Percentiles rank a stretch among this genome's conserved stretches.
phyloP scores from a whole-genome alignment of 2,113 vertebrate genomes.

The Pristiophorus japonicus region DNA sequence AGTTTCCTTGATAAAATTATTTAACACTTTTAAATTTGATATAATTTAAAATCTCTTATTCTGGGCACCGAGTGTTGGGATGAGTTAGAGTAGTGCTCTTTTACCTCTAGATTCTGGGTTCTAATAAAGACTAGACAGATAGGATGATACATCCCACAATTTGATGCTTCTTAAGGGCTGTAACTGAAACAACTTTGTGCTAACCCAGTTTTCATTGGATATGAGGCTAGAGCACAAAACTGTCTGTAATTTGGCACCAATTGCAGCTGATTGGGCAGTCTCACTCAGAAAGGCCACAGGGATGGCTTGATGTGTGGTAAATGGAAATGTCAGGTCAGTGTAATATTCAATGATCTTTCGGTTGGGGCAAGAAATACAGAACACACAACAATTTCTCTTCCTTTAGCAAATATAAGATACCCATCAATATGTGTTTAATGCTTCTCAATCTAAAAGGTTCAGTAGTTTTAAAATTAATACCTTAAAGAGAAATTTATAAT shows the following conservation, averaged over 20 bases:
- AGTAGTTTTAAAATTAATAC: neutral
- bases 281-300: neutral
- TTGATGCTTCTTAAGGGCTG: neutral
- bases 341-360: neutral
- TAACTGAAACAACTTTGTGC: conserved; percentile 14
- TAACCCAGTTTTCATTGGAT: conserved; percentile 29
- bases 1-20: neutral
- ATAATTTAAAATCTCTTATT: neutral
- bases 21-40: neutral
- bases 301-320: neutral
- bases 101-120: neutral
- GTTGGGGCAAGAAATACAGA: neutral
- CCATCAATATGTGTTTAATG: neutral
- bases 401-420: neutral
- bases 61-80: neutral
- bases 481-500: neutral
- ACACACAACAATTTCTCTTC: neutral
- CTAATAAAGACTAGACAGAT: neutral
- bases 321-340: conserved; percentile 25
- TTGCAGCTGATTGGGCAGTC: conserved; percentile 22
- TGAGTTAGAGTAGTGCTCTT: neutral
- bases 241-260: conserved; percentile 27
- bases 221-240: neutral
- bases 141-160: neutral
- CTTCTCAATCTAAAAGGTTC: neutral